Conservation (phyloP, 2,888 invertebrate genomes). For the Melipona beecheii region DNA sequence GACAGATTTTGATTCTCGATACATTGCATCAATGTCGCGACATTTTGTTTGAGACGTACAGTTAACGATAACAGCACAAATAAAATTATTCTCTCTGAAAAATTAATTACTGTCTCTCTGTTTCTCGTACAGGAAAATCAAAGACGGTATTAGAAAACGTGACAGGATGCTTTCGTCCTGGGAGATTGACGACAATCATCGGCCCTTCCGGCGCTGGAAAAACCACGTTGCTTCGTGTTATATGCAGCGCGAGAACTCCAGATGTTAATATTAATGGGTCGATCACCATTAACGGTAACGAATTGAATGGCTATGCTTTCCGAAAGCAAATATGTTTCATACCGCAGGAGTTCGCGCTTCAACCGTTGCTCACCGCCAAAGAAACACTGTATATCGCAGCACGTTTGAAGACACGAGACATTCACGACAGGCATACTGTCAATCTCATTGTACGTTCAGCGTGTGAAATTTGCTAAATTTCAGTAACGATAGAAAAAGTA, state of each 20-base stretch:
- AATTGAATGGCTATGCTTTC: constrained; percentile 88
- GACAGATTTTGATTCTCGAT: too few relatives aligned
- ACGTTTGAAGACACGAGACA: constrained; percentile 85
- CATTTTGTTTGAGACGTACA: too few relatives aligned
- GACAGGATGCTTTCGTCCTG: constrained; percentile 87
- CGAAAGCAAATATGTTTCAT: constrained; percentile 90
- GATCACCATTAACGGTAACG: constrained; percentile 89
- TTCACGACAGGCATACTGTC: not conserved
- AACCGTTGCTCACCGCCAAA: constrained; percentile 85
- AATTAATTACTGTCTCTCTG: not conserved
- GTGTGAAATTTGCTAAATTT: not conserved
- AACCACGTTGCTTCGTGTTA: constrained; percentile 90
- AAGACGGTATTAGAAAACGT: constrained; percentile 85
- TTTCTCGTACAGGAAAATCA: constrained; percentile 64
- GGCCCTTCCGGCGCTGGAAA: constrained; percentile 92
- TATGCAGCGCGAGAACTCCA: constrained; percentile 88
- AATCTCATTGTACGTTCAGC: constrained; percentile 38
- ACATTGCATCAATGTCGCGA: too few relatives aligned
- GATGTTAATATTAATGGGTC: constrained; percentile 85
- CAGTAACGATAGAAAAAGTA: too few relatives aligned
- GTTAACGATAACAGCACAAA: too few relatives aligned
- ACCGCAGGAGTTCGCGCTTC: constrained; percentile 86
- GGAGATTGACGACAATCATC: constrained; percentile 87
- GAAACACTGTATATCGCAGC: constrained; percentile 87
- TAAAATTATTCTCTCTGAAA: not conserved